These are phyloP conservation scores for Sceliomorpha sp. DNA, from an alignment of 2,888 invertebrate genomes.

Conservation along the genomic window DNA sequence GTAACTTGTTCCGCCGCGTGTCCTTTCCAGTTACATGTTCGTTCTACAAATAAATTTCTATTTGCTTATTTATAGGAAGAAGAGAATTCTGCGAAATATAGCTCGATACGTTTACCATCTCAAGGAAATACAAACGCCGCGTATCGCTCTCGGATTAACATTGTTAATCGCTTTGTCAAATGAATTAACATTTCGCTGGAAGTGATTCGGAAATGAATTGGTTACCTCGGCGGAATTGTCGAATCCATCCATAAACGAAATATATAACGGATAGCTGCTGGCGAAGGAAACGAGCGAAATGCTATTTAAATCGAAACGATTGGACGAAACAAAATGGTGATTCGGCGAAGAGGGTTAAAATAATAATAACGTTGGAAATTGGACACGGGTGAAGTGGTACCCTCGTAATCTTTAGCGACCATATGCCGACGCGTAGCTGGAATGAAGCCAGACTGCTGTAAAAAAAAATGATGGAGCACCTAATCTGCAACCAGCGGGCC, in stretches of 20 bases:
- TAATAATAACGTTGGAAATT: constrained; percentile 76
- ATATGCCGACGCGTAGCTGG: constrained; percentile 72
- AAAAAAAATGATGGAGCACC: constrained; percentile 69
- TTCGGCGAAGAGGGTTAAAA: constrained; percentile 67
- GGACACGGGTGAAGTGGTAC: constrained; percentile 71
- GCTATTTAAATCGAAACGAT: constrained; percentile 8
- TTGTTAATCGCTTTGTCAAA: no score
- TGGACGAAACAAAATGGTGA: constrained; percentile 1
- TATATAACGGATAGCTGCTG: no score
- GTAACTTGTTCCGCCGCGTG: no score
- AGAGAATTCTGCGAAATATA: not conserved
- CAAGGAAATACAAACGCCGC: no score
- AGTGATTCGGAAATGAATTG: no score
- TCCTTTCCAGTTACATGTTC: no score
- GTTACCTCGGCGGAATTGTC: no score
- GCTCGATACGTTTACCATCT: no score
- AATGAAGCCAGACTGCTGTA: constrained; percentile 70
- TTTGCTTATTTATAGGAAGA: not conserved
- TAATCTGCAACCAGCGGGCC: constrained; percentile 70
- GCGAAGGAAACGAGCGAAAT: not conserved
- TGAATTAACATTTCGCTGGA: no score
- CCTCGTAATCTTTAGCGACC: constrained; percentile 74
- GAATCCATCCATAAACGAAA: no score
- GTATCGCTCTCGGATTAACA: no score
- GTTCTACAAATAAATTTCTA: no score